Conservation (phyloP, 1,140 invertebrate species). For the Sycophaga agraensis region DNA sequence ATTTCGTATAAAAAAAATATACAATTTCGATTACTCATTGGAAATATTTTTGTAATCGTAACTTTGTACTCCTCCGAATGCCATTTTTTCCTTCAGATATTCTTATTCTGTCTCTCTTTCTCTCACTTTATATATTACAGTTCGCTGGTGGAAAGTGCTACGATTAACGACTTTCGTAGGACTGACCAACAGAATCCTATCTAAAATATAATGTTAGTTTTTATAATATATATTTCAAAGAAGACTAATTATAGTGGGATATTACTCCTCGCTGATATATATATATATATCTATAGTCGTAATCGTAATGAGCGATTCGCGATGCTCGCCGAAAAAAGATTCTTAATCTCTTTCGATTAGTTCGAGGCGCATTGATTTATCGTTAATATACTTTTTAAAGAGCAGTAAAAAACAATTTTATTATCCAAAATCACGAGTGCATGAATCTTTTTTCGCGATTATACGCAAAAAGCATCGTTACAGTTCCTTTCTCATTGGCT, state of each 20-base stretch:
- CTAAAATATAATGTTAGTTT: slow-evolving; percentile 49
- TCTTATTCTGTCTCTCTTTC: neutral
- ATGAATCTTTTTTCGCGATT: slow-evolving; percentile 23
- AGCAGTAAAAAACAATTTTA: slow-evolving; percentile 14
- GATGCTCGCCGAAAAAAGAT: slow-evolving; percentile 33
- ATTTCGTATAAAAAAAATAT: slow-evolving; percentile 58
- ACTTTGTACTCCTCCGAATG: slow-evolving; percentile 59
- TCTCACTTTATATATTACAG: slow-evolving; percentile 49
- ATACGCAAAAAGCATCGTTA: neutral
- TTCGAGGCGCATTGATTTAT: neutral
- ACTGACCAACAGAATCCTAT: slow-evolving; percentile 45
- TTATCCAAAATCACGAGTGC: slow-evolving; percentile 10
- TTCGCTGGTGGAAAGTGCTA: slow-evolving; percentile 41
- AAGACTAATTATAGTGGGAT: slow-evolving; percentile 41
- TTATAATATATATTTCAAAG: slow-evolving; percentile 37
- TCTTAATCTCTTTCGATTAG: neutral
- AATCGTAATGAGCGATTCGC: slow-evolving; percentile 33
- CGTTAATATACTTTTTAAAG: slow-evolving; percentile 10
- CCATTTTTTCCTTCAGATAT: slow-evolving; percentile 46
- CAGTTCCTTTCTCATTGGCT: neutral
- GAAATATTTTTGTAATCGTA: slow-evolving; percentile 50
- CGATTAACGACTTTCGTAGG: slow-evolving; percentile 36
- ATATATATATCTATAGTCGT: slow-evolving; percentile 44
- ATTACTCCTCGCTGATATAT: slow-evolving; percentile 21
- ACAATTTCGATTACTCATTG: slow-evolving; percentile 57